Evolutionary conservation across 2,113 vertebrate genomes (phyloP).

Genomic region (Sus scrofa): DNA sequence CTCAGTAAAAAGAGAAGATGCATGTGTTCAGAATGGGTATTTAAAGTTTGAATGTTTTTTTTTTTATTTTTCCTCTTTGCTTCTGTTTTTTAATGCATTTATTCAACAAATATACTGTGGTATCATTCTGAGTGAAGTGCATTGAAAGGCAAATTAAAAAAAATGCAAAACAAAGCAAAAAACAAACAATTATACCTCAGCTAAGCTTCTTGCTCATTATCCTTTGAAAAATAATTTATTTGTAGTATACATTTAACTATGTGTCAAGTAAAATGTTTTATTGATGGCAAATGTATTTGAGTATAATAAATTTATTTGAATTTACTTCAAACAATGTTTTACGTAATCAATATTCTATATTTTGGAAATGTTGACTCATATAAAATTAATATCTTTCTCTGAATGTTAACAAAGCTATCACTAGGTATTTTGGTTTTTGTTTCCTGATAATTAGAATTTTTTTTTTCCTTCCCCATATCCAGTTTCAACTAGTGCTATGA

Average conservation of each 20-base stretch:
- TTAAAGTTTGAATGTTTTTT: neutral
- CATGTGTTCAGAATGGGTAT: neutral
- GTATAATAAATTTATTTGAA: neutral
- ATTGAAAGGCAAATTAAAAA: neutral
- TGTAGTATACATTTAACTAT: neutral
- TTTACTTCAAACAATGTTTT: slow-evolving; percentile 58
- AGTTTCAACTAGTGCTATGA: slow-evolving; percentile 67
- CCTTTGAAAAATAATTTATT: neutral
- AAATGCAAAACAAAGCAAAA: neutral
- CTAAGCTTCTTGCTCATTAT: neutral
- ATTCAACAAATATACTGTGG: neutral
- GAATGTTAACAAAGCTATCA: slow-evolving; percentile 5
- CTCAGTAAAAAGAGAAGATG: neutral
- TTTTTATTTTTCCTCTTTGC: neutral
- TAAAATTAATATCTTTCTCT: neutral
- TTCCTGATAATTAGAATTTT: slow-evolving; percentile 32
- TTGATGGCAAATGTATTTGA: neutral
- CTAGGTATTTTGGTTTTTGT: slow-evolving; percentile 35
- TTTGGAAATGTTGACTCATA: slow-evolving; percentile 20
- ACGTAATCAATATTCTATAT: slow-evolving; percentile 42
- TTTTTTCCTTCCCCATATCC: neutral
- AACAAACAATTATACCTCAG: neutral
- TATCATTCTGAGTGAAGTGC: neutral
- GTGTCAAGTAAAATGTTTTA: neutral
- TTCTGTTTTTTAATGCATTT: neutral